These are phyloP conservation scores for Agelas oroides DNA, from an alignment of 37 sponge, comb jelly and placozoan genomes.

Conservation along the genomic window DNA sequence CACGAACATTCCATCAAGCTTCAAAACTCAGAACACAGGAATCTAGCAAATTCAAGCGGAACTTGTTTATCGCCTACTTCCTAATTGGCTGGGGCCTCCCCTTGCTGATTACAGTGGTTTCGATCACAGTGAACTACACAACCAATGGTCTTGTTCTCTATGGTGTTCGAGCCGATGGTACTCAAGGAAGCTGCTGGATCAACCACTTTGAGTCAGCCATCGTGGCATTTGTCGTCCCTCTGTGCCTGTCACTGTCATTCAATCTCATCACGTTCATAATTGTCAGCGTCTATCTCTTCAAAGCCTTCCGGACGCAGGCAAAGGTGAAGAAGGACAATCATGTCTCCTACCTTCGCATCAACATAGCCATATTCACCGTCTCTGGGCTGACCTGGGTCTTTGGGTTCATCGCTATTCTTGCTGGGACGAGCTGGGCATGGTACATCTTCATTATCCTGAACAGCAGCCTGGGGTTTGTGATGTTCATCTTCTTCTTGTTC, in stretches of 20 bases:
- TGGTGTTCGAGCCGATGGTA: slow-evolving; percentile 41
- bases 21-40: neutral
- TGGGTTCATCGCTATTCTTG: slow-evolving; percentile 53
- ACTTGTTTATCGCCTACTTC: slow-evolving; percentile 14
- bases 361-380: slow-evolving; percentile 10
- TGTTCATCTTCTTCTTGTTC: slow-evolving; percentile 39
- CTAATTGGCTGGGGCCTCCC: slow-evolving; percentile 58
- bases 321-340: neutral
- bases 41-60: neutral
- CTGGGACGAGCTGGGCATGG: slow-evolving; percentile 44
- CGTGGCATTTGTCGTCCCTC: slow-evolving; percentile 48
- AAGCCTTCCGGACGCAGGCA: neutral
- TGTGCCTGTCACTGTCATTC: slow-evolving; percentile 17
- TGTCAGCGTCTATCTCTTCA: neutral
- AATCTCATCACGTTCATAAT: slow-evolving; percentile 14
- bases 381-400: slow-evolving; percentile 69
- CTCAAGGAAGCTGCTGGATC: slow-evolving; percentile 50
- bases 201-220: slow-evolving; percentile 41
- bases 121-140: slow-evolving; percentile 50
- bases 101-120: slow-evolving; percentile 1
- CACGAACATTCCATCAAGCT: slow-evolving; percentile 1
- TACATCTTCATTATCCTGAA: slow-evolving; percentile 70
- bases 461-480: slow-evolving; percentile 52
- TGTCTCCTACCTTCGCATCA: slow-evolving; percentile 15
- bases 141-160: slow-evolving; percentile 31